Base-by-base conservation (phyloP, 2,888 invertebrate genomes). In the Calameuta filiformis region DNA sequence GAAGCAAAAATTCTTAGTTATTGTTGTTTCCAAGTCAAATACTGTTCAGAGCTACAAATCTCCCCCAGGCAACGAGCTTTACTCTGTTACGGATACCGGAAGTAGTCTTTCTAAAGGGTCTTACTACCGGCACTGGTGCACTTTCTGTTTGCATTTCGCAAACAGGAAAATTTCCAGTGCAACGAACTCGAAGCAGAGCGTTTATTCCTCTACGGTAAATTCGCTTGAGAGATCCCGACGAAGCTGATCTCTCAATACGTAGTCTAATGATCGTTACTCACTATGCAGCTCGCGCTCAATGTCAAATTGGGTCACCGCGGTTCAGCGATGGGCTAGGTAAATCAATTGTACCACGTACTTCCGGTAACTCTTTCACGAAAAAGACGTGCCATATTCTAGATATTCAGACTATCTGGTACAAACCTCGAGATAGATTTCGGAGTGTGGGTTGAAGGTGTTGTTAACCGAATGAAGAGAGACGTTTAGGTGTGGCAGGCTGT, bases 401-500 rank as follows among this genome's bases (percentile, higher is more conserved):
- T 23, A 23, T 9, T 56, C 23, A 23, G 56, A 56, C 23, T 56
- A 56, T 56, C 23, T 56, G 23, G 2, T 56, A 56, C 56, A 4
- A 56, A 97, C 97, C 96, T 98, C 98, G 86, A 97, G 94, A 92
- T 98, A 98, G 85, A 97, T 95, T 87, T 96, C 96, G 90, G 97
- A 97, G 88, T 96, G 95, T 75, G 97, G 98, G 89, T 97, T 96
- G 93, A 98, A 98, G 83, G 97, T 97, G 90, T 95, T 96, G 92
- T 98, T 98, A 92, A 98, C 97, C 87, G 95, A 94, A 91, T 97
- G 96, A 89, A 98, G 95, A 87, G 96, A 96, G 89, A 98, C 96
- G 92, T 98, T 98, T 91, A 98, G 94, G 93, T 98, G 98, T 82
- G 98, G 98, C 93, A 98, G 94, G 87, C 95, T 94, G 92, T 98